These are phyloP conservation scores for Cuniculus paca DNA, from an alignment of 2,797 vertebrate species.

Conservation along the genomic window DNA sequence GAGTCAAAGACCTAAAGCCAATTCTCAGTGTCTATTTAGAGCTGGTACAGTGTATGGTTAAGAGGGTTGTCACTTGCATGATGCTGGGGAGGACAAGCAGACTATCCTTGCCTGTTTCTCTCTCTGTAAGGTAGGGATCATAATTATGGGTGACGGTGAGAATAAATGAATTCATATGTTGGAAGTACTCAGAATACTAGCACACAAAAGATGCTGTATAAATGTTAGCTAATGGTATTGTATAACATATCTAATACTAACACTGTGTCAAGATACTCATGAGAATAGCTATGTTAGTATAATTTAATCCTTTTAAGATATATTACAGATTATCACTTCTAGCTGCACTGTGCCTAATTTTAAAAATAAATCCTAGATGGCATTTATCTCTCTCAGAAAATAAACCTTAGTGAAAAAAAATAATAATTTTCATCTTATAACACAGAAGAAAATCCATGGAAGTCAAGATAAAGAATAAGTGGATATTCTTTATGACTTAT, in stretches of 20 bases:
- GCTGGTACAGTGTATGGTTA: neutral
- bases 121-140: neutral
- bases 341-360: constrained; percentile 3
- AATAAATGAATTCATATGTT: neutral
- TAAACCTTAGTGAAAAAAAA: constrained; percentile 1
- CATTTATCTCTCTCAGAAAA: constrained; percentile 60
- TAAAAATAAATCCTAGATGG: constrained; percentile 49
- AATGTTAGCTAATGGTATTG: neutral
- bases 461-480: neutral
- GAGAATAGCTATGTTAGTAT: neutral
- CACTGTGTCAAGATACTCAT: neutral
- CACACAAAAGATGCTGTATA: neutral
- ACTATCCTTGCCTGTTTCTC: constrained; percentile 22
- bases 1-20: neutral
- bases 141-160: neutral
- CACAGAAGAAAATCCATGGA: constrained; percentile 1
- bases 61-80: neutral
- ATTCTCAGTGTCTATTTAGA: neutral
- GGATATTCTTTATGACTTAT: neutral
- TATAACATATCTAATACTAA: constrained; percentile 14
- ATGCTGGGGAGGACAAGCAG: neutral
- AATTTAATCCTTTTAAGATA: neutral
- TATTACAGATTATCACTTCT: constrained; percentile 15
- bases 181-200: neutral
- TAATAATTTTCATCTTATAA: constrained; percentile 57